phyloP scores from a whole-genome alignment of 2,113 vertebrate species.

The Regulus satrapa region DNA sequence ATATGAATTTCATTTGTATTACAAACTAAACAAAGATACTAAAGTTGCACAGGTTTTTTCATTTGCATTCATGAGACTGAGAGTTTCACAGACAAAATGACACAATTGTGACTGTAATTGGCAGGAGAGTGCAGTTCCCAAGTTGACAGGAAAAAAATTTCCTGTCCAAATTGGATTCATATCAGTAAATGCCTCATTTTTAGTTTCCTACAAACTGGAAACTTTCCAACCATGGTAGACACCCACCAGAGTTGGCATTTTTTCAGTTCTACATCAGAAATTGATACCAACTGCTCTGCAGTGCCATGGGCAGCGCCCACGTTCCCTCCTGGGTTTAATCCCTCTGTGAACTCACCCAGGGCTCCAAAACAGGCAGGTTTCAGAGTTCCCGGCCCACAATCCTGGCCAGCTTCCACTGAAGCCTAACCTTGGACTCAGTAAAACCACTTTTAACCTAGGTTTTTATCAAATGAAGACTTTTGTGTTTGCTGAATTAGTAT shows the following conservation, averaged over 20 bases:
- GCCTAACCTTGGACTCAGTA: slow-evolving; percentile 1
- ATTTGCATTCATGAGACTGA: background rate
- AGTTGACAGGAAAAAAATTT: background rate
- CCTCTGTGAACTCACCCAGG: background rate
- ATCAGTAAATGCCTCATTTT: background rate
- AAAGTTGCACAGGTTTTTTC: background rate
- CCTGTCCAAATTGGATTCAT: slow-evolving; percentile 3
- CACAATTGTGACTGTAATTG: background rate
- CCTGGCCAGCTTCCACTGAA: slow-evolving; percentile 25
- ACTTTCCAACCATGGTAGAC: background rate
- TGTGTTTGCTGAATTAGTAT: background rate
- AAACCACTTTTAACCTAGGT: background rate
- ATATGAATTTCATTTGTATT: background rate
- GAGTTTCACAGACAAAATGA: background rate
- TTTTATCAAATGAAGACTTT: background rate
- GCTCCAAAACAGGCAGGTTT: background rate
- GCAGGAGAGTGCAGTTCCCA: background rate
- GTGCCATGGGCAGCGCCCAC: background rate
- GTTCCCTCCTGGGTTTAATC: background rate
- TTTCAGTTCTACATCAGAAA: background rate
- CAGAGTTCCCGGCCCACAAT: background rate
- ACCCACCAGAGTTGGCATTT: background rate
- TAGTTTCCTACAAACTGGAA: slow-evolving; percentile 5
- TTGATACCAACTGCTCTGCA: background rate
- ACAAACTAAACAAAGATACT: background rate